Conservation (phyloP, 2,888 invertebrate genomes). For the Pachydiplax longipennis region DNA sequence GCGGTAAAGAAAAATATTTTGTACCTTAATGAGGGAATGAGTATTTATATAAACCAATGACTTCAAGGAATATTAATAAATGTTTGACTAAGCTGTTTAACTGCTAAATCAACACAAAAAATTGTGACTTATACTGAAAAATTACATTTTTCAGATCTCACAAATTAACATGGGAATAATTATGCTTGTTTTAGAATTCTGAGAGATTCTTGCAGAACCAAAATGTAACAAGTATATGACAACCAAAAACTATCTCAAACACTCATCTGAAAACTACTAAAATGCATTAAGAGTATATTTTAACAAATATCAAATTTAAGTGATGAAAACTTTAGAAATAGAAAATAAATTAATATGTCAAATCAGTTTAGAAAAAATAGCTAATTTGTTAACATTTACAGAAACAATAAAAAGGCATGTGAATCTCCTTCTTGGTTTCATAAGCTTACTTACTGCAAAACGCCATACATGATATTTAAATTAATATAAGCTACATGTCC, state of each 20-base stretch:
- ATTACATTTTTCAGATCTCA: background rate
- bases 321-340: background rate
- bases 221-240: background rate
- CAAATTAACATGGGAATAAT: background rate
- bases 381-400: background rate
- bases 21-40: background rate
- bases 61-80: background rate
- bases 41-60: background rate
- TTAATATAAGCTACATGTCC: too few species aligned
- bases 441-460: too few species aligned
- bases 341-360: background rate
- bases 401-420: background rate
- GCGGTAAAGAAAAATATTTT: background rate
- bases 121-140: too few species aligned
- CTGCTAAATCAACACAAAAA: too few species aligned
- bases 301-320: background rate
- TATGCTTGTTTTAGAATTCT: background rate
- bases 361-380: background rate
- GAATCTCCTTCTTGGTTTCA: background rate
- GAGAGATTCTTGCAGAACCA: background rate
- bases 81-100: background rate
- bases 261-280: background rate
- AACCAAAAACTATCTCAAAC: too few species aligned
- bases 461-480: too few species aligned
- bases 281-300: background rate